Evolutionary conservation across 1,140 invertebrate genomes (phyloP).

Genomic region (Musca domestica): DNA sequence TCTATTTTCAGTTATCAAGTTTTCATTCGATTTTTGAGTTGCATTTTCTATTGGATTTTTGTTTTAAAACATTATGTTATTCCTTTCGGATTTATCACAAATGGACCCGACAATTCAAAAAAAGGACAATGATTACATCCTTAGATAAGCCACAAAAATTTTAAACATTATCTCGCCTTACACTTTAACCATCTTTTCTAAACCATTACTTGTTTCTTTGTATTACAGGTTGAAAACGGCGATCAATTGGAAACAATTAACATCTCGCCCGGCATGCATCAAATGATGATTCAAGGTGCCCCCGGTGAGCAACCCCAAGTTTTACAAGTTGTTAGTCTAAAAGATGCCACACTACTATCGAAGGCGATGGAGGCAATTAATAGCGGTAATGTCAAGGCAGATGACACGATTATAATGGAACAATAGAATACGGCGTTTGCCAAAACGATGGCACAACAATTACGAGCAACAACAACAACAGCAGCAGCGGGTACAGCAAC

Average conservation of each 20-base stretch:
- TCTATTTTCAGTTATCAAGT: too few relatives aligned
- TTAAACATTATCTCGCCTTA: background rate
- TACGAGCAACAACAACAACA: background rate
- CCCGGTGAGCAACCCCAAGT: conserved; percentile 71
- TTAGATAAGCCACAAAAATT: background rate
- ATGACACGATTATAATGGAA: conserved; percentile 53
- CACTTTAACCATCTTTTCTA: background rate
- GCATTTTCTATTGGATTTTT: too few relatives aligned
- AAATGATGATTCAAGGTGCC: conserved; percentile 74
- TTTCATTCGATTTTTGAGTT: too few relatives aligned
- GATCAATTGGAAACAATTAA: conserved; percentile 68
- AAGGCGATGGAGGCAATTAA: conserved; percentile 71
- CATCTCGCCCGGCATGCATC: conserved; percentile 70
- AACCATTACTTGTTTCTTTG: background rate
- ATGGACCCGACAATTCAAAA: too few relatives aligned
- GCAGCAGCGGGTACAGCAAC: background rate
- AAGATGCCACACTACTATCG: conserved; percentile 75
- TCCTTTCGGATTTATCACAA: too few relatives aligned
- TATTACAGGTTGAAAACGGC: conserved; percentile 63
- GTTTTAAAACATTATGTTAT: too few relatives aligned
- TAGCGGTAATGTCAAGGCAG: conserved; percentile 54
- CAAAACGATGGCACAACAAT: background rate
- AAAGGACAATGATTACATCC: too few relatives aligned
- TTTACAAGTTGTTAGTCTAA: conserved; percentile 76
- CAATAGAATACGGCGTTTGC: conserved; percentile 34